Evolutionary conservation across 2,888 invertebrate species (phyloP).

Genomic region (Rhaphigaster nebulosa): DNA sequence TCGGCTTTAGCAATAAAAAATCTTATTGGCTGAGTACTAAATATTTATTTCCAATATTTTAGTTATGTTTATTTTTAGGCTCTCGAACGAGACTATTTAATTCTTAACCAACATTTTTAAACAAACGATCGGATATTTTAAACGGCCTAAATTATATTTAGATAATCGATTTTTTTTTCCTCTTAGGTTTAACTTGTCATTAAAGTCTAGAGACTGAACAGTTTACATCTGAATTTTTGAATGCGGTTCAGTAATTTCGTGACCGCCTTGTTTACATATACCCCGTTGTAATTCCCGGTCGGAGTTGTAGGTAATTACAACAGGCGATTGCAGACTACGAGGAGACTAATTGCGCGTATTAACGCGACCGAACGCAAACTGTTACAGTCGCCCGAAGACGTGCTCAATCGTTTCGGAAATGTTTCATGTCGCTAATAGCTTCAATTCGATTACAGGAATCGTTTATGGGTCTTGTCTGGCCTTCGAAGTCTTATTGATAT

Average conservation of each 20-base stretch:
- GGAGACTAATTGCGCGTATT: background rate
- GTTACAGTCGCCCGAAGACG: conserved; percentile 17
- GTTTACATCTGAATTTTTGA: conserved; percentile 14
- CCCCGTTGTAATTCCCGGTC: background rate
- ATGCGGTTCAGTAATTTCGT: background rate
- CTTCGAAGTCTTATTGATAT: background rate
- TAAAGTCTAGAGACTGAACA: background rate
- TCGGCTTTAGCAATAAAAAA: too few species aligned
- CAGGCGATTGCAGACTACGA: background rate
- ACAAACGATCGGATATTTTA: background rate
- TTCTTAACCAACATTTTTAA: background rate
- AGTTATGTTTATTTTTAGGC: background rate
- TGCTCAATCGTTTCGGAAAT: background rate
- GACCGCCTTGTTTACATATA: background rate
- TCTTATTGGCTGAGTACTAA: too few species aligned
- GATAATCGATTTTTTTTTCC: background rate
- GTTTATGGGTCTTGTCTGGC: background rate
- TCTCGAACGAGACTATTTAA: background rate
- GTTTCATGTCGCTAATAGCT: conserved; percentile 7
- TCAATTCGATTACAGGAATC: background rate
- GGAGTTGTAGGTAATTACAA: background rate
- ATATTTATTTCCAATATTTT: background rate
- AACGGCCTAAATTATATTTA: background rate
- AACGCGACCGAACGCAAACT: conserved; percentile 6
- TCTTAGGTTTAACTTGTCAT: background rate